A percentile compares a stretch with the other conserved stretches of the same genome.
These are phyloP conservation scores for Agriopis leucophaearia DNA, from an alignment of 2,888 invertebrate genomes.

Conservation along the genomic window DNA sequence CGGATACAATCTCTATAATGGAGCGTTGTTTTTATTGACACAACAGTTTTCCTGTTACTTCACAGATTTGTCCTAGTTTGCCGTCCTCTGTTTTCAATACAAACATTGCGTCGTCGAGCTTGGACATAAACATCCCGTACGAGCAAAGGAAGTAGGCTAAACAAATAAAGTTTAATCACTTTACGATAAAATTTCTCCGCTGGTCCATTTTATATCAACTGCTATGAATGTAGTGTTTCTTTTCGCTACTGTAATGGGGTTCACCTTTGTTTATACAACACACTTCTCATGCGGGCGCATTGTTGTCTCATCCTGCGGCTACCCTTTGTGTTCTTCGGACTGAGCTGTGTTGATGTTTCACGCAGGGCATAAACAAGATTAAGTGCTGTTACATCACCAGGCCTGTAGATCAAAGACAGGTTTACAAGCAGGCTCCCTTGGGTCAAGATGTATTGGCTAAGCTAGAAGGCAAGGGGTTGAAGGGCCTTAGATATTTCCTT, in stretches of 20 bases:
- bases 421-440: conserved; percentile 50
- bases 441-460: conserved; percentile 65
- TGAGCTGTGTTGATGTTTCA: conserved; percentile 52
- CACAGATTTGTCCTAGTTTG: conserved; percentile 67
- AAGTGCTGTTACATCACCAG: conserved; percentile 58
- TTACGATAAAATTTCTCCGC: conserved; percentile 56
- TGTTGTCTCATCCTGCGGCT: conserved; percentile 65
- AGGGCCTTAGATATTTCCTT: conserved; percentile 64
- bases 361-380: conserved; percentile 64
- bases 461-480: conserved; percentile 43
- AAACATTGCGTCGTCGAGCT: conserved; percentile 68
- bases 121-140: conserved; percentile 75
- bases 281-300: conserved; percentile 71
- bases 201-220: conserved; percentile 51
- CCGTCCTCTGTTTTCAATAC: conserved; percentile 68
- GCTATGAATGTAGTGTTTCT: conserved; percentile 50
- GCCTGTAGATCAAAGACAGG: conserved; percentile 47
- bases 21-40: conserved; percentile 60
- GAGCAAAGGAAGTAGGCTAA: conserved; percentile 69
- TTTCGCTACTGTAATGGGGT: conserved; percentile 52
- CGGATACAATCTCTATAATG: conserved; percentile 60
- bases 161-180: conserved; percentile 69
- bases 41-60: conserved; percentile 51
- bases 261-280: conserved; percentile 62
- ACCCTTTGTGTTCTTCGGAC: conserved; percentile 59